Percentiles rank a stretch among this genome's conserved stretches.
These are phyloP conservation scores for Himantopus leucocephalus DNA, from an alignment of 2,113 vertebrate genomes.

Conservation along the genomic window DNA sequence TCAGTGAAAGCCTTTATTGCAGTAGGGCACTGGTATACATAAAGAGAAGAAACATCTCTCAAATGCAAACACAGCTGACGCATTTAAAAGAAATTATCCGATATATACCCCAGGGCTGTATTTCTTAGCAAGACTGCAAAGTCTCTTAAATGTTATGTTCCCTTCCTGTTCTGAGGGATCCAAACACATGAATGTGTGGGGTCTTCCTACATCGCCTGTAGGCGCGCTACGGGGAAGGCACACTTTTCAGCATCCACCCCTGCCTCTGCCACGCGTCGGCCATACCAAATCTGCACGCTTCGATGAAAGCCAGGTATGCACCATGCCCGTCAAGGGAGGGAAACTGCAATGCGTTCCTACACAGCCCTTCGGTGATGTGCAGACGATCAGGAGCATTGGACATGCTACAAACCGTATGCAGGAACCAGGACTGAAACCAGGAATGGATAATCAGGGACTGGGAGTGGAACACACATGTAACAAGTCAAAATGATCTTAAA, in stretches of 20 bases:
- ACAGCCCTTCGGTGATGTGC: not conserved
- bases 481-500: not conserved
- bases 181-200: not conserved
- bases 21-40: not conserved
- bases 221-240: not conserved
- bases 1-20: not conserved
- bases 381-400: too few relatives aligned
- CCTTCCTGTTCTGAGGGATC: not conserved
- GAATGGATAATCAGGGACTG: not conserved
- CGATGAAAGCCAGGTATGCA: not conserved
- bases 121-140: not conserved
- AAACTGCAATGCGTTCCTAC: not conserved
- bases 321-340: accelerated
- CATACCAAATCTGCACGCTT: too few relatives aligned
- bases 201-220: too few relatives aligned
- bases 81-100: not conserved
- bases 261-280: not conserved
- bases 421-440: not conserved
- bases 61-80: not conserved
- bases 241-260: not conserved
- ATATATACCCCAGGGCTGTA: not conserved
- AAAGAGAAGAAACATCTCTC: not conserved
- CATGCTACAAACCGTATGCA: not conserved
- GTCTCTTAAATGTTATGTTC: not conserved
- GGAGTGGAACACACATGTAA: not conserved